Base-by-base conservation (phyloP, 2,888 invertebrate species). In the Sinelater perroti region DNA sequence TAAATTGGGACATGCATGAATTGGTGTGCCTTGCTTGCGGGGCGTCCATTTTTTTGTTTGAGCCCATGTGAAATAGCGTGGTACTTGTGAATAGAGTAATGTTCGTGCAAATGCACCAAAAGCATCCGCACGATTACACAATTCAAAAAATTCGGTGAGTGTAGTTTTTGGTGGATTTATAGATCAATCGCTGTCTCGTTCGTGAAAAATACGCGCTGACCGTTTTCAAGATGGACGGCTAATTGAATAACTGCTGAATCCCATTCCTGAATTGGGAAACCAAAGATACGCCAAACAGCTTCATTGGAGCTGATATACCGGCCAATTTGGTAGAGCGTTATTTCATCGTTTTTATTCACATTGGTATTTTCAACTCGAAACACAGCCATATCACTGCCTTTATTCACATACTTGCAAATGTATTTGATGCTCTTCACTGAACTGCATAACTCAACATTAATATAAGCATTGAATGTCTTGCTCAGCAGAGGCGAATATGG, bases 231-330 rank as follows among this genome's bases (percentile, higher is more conserved):
- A 36, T 67, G 65, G 2, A 64, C 51, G 8, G 62, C 66, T 36
- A 71, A 62, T 62, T 69, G 71, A 7, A 61, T 17, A 60, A 70
- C 71, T 54, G 68, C 44, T 18, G 70, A 72, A 56, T 62, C 28
- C 21, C 69, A 21, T 67, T 74, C 72, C 57, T 74, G 71, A 5
- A 67, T 57, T 1, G 51, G 33, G 49, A 65, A 66, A 2, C 14
- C 10, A 4, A 66, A 52, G 10, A 67, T 62, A 0, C 66, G 38
- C 61, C 70, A 75, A 24, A 67, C 44, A 2, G 71, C 72, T 67
- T 74, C 71, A 17, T 61, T 63, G 28, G 60, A 67, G 49, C 67
- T 72, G 6, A 73, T 56, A 52, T 71, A 72, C 3, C 70, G 60
- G 1, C 71, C 68, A 14, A 51, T 61, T 65, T 71, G 59, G 47